Conservation (phyloP, 2,797 vertebrate genomes). For the Paramormyrops hopkinsi region DNA sequence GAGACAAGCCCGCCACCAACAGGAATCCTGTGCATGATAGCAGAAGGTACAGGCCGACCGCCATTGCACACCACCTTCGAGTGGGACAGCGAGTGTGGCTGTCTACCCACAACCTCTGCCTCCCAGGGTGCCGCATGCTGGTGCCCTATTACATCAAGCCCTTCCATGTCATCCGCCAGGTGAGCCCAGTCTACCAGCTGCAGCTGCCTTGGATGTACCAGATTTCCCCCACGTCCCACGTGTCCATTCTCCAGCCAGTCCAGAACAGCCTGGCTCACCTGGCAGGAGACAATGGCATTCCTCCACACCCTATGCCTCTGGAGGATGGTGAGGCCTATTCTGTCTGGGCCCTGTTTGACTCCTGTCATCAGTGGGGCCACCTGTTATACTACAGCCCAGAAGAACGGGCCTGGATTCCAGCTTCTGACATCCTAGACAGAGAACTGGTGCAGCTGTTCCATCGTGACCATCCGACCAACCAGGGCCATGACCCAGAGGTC, state of each 20-base stretch:
- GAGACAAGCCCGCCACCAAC: not conserved
- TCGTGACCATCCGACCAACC: not conserved
- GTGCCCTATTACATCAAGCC: not conserved
- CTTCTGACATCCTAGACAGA: not conserved
- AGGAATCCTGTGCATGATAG: not conserved
- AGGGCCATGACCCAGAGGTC: not conserved
- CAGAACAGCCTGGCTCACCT: not conserved
- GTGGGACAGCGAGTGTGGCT: not conserved
- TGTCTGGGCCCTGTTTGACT: not conserved
- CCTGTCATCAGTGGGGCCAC: not conserved
- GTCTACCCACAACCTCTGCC: not conserved
- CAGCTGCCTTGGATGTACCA: not conserved
- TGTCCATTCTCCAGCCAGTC: not conserved
- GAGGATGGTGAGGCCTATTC: not conserved
- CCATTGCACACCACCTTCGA: not conserved
- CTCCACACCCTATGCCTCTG: not conserved
- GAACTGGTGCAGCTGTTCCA: not conserved
- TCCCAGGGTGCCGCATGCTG: not conserved
- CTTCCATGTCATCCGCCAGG: not conserved
- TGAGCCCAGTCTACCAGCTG: not conserved
- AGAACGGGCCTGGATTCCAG: not conserved
- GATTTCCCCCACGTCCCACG: not conserved
- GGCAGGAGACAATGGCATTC: not conserved
- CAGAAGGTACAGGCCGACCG: not conserved
- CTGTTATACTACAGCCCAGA: not conserved